These are phyloP conservation scores for Aulostomus chinensis DNA, from an alignment of 2,797 vertebrate species.

Conservation along the genomic window DNA sequence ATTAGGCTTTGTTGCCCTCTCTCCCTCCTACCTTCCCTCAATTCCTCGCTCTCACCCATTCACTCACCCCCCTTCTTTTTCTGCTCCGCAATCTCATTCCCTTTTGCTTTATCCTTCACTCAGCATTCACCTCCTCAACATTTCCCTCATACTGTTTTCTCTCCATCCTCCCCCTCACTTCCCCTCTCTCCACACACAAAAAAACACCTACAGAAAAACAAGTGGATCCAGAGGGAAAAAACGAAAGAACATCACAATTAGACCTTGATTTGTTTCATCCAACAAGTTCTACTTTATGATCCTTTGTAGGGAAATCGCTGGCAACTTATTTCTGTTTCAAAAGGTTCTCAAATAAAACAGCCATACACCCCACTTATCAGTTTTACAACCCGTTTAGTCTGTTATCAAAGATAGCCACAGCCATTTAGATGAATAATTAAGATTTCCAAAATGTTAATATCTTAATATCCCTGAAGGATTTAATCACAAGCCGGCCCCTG, in stretches of 20 bases:
- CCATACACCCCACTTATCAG: constrained; percentile 6
- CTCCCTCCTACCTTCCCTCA: constrained; percentile 32
- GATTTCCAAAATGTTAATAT: constrained; percentile 72
- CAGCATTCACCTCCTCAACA: constrained; percentile 74
- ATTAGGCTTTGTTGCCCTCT: constrained; percentile 72
- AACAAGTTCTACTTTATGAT: constrained; percentile 53
- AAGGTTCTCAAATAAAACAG: constrained; percentile 30
- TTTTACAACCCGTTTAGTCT: constrained; percentile 45
- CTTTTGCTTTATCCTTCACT: constrained; percentile 67
- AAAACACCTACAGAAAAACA: constrained; percentile 59
- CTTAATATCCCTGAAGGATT: constrained; percentile 77
- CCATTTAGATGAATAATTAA: constrained; percentile 77
- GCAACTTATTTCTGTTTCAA: constrained; percentile 8
- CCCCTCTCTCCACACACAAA: constrained; percentile 11
- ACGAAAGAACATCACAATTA: constrained; percentile 41
- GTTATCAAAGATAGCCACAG: constrained; percentile 58
- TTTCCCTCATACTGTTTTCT: constrained; percentile 47
- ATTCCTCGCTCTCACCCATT: constrained; percentile 22
- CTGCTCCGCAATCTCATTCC: constrained; percentile 67
- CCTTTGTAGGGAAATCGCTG: constrained; percentile 3
- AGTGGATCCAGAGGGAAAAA: constrained; percentile 23
- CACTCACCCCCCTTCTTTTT: constrained; percentile 44
- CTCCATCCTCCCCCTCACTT: background rate
- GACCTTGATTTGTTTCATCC: constrained; percentile 45
- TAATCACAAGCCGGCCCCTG: constrained; percentile 67